Evolutionary conservation across 1,140 invertebrate species (phyloP), one percentile per base, ranked within the genome.

Genomic region (Drosophila baimaii): DNA sequence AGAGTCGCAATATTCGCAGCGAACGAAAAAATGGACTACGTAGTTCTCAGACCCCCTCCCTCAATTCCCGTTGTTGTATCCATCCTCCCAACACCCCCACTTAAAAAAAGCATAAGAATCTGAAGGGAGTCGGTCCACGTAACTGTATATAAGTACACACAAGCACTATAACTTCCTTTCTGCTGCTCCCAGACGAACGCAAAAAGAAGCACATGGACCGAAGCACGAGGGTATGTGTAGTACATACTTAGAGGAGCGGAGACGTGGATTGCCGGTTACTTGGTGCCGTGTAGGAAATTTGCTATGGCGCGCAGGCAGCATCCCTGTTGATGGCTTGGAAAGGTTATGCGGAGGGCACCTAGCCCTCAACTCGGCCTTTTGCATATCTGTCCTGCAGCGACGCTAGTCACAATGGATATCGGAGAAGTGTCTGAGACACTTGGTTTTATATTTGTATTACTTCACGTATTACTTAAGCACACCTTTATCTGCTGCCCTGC

Each of bases 71-170:
- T 5, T 25, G 46, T 9, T 25, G 8, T 21, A 33, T 33, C 21
- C 29, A 21, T 31, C 49, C 13, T 12, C 29, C 17, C 17, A 19
- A 13, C 17, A 52, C 21, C 13, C 29, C 17, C 17, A 51, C 49
- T 5, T 33, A 19, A 9, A 52, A 58, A 77, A 77, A 61, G 41
- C 9, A 62, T 52, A 72, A 65, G 49, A 39, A 63, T 19, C 37
- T 49, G 39, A 78, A 77, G 49, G 54, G 57, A 59, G 46, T 25
- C 25, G n/a, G n/a, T n/a, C 55, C 49, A 39, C 43, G 43, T 55
- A 66, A 43, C 43, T 25, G 56, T 73, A 79, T 56, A n/a, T 65
- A 65, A 21, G 56, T 73, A 79, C 44, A 19, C 66, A 72, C 43
- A 59, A 29, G 64, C 59, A 15, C 19, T 43, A 41, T 27, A 27